Base-by-base conservation (phyloP, 2,113 vertebrate genomes). In the Tringa solitaria region DNA sequence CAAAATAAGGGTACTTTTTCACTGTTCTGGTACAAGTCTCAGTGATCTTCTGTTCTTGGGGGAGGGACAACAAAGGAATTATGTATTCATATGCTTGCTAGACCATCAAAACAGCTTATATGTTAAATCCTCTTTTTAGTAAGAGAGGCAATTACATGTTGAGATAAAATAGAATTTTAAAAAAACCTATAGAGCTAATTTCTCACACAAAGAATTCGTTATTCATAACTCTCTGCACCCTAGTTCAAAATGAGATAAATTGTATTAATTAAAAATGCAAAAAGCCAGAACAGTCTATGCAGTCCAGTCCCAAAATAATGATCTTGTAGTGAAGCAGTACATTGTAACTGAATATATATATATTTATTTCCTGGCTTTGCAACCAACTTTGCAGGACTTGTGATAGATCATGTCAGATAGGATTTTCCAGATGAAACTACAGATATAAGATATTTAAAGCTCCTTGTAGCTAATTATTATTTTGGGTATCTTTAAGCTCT, bases 211-310 rank as follows among this genome's bases (percentile, higher is more conserved):
- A 92, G 73, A 89, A 89, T 91, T 86, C 0, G 4, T 84, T 92
- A 89, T 90, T 90, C 56, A 90, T 87, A 70, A 46, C 12, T 86
- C 79, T 82, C 27, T 90, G 30, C 73, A 90, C 60, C 45, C 60
- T 72, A 61, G 48, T 64, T 84, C 48, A 84, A 94, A 93, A 92
- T 84, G 43, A 94, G 83, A 95, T 92, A 86, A 90, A 92, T 94
- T 70, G n/a, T 48, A 57, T 90, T 87, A 94, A 93, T 95, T 95
- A 95, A 96, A 97, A 96, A 93, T 78, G 74, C 60, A 97, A 68
- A 92, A 90, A 96, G 30, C 22, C 39, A 60, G 39, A 93, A 90
- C 51, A 60, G 24, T 93, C 93, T 93, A 28, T 74, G 67, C 43
- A 92, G 83, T 75, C 39, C 76, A 60, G 61, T 92, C 76, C 82